A percentile compares a stretch with the other conserved stretches of the same genome.
Conservation (phyloP, 1,140 invertebrate species). For the Popillia japonica region DNA sequence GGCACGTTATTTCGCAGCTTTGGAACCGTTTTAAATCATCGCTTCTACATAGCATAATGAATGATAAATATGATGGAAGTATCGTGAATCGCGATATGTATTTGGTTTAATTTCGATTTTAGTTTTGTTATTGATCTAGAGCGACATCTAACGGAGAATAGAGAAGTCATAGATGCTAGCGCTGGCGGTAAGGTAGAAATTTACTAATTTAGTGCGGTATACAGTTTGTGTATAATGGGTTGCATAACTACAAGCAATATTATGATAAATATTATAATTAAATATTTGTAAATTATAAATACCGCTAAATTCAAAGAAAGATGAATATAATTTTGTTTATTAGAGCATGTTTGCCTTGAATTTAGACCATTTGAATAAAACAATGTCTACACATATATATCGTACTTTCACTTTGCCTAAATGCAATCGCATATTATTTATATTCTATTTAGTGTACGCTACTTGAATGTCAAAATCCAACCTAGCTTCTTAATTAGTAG, state of each 20-base stretch:
- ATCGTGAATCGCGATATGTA: no score
- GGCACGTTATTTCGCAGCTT: background rate
- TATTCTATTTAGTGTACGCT: background rate
- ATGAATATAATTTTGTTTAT: background rate
- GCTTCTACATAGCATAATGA: no score
- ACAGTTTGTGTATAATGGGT: background rate
- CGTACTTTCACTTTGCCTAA: background rate
- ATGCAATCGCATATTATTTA: background rate
- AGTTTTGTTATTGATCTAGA: background rate
- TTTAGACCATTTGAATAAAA: background rate
- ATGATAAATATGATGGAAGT: no score
- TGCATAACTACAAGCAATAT: background rate
- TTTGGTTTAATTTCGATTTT: no score
- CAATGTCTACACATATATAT: slow-evolving; percentile 2
- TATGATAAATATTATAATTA: background rate
- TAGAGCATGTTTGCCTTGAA: background rate
- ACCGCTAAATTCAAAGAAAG: no score
- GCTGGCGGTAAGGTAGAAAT: background rate
- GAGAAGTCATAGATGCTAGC: background rate
- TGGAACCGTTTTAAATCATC: background rate
- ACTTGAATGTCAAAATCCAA: background rate
- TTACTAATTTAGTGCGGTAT: background rate
- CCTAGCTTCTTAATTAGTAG: background rate
- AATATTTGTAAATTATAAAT: no score
- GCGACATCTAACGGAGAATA: background rate